Conservation (phyloP, 2,888 invertebrate species). For the Herminia tarsipennalis region DNA sequence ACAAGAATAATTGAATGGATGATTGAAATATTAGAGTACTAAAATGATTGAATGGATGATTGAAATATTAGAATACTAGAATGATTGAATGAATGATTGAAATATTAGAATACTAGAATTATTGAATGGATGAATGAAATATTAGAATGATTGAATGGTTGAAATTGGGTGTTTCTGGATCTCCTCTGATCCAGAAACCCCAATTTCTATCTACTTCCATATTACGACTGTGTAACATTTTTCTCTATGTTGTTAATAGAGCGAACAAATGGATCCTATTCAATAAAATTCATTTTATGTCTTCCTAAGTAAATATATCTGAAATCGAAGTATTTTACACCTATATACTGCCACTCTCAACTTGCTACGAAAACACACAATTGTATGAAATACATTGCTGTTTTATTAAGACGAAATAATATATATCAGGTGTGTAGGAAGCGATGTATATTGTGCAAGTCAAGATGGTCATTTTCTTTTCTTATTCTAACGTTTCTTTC, state of each 20-base stretch:
- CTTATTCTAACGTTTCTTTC: neutral
- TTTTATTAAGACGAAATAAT: neutral
- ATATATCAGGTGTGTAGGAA: neutral
- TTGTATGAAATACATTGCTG: neutral
- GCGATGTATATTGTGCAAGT: conserved; percentile 3
- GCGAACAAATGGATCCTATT: conserved; percentile 39
- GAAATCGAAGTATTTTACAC: conserved; percentile 58
- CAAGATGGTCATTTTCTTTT: neutral
- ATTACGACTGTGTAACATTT: neutral
- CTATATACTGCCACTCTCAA: conserved; percentile 5
- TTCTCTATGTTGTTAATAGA: conserved; percentile 1
- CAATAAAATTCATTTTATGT: conserved; percentile 60
- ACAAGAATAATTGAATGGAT: too few species aligned
- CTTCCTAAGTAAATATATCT: conserved; percentile 63
- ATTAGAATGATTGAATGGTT: too few species aligned
- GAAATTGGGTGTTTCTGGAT: too few species aligned
- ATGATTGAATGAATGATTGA: too few species aligned
- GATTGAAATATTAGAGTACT: too few species aligned
- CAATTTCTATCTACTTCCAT: too few species aligned
- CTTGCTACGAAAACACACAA: neutral
- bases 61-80: too few species aligned
- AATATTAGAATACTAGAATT: too few species aligned
- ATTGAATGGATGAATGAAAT: too few species aligned
- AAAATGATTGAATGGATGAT: too few species aligned
- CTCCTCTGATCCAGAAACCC: too few species aligned